Percentiles rank a stretch among this genome's conserved stretches.
Evolutionary conservation across 1,140 invertebrate genomes (phyloP).

Genomic region (Samia ricini): DNA sequence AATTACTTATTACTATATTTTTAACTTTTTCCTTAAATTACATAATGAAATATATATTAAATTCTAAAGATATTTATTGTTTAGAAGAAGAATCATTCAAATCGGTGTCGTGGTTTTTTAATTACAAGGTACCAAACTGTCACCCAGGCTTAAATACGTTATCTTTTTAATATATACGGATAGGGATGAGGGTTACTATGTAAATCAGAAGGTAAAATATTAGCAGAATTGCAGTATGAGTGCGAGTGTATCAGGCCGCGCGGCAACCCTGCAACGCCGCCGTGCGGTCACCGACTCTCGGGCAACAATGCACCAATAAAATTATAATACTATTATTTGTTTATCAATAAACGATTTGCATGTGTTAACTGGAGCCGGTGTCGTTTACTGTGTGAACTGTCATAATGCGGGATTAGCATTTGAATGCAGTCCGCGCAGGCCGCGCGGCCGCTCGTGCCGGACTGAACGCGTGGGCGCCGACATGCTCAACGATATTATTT

Average conservation of each 20-base stretch:
- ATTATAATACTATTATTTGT: slow-evolving; percentile 71
- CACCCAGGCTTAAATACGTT: too few species aligned
- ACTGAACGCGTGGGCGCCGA: background rate
- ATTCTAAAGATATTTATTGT: too few species aligned
- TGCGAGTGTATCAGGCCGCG: background rate
- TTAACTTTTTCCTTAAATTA: too few species aligned
- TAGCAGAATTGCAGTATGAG: background rate
- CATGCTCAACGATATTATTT: background rate
- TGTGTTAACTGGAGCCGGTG: slow-evolving; percentile 56
- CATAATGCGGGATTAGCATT: slow-evolving; percentile 53
- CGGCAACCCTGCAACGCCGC: background rate
- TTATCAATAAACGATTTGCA: slow-evolving; percentile 73
- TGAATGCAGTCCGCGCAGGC: slow-evolving; percentile 48
- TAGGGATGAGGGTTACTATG: background rate
- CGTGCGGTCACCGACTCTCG: slow-evolving; percentile 45
- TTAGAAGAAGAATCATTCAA: too few species aligned
- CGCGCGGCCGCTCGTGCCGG: slow-evolving; percentile 12
- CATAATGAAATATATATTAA: too few species aligned
- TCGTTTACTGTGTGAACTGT: slow-evolving; percentile 35
- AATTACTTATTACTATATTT: too few species aligned
- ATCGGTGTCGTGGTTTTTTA: too few species aligned
- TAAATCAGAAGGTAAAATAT: background rate
- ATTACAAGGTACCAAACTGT: too few species aligned
- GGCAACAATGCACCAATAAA: slow-evolving; percentile 62
- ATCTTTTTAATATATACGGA: too few species aligned